Conservation (phyloP, 2,888 invertebrate species). For the Clanis bilineata region DNA sequence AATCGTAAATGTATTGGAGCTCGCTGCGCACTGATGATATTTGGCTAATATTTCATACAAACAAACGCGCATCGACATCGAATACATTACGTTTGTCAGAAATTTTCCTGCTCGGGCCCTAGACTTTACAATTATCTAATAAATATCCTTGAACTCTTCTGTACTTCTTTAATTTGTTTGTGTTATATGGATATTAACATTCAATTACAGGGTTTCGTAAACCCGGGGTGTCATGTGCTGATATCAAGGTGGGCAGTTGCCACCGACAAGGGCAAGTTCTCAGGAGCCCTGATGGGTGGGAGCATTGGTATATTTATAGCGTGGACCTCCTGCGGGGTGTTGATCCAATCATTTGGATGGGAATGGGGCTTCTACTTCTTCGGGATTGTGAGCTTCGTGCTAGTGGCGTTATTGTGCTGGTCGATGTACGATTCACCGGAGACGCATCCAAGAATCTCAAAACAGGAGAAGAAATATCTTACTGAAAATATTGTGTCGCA, state of each 20-base stretch:
- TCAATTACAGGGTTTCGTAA: conserved; percentile 61
- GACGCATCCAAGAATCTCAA: conserved; percentile 74
- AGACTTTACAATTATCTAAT: too few relatives aligned
- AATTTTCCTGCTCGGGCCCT: too few relatives aligned
- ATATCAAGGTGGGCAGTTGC: conserved; percentile 84
- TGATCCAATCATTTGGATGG: conserved; percentile 78
- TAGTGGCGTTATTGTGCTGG: conserved; percentile 19
- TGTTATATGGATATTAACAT: too few relatives aligned
- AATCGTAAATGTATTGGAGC: too few relatives aligned
- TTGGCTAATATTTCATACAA: too few relatives aligned
- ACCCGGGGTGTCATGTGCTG: conserved; percentile 76
- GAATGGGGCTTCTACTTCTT: conserved; percentile 78
- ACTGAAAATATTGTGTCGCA: conserved; percentile 15
- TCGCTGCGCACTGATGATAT: too few relatives aligned
- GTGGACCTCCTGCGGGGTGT: conserved; percentile 24
- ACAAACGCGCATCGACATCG: too few relatives aligned
- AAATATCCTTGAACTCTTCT: too few relatives aligned
- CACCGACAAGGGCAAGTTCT: conserved; percentile 83
- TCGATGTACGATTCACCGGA: conserved; percentile 68
- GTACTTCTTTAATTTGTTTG: too few relatives aligned
- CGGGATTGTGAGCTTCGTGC: conserved; percentile 70
- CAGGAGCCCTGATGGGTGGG: conserved; percentile 50
- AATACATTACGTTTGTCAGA: too few relatives aligned
- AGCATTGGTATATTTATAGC: conserved; percentile 67
- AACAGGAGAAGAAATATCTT: conserved; percentile 21